A percentile compares a stretch with the other conserved stretches of the same genome.
phyloP scores from a whole-genome alignment of 2,113 vertebrate genomes.

The Ptilonorhynchus violaceus region DNA sequence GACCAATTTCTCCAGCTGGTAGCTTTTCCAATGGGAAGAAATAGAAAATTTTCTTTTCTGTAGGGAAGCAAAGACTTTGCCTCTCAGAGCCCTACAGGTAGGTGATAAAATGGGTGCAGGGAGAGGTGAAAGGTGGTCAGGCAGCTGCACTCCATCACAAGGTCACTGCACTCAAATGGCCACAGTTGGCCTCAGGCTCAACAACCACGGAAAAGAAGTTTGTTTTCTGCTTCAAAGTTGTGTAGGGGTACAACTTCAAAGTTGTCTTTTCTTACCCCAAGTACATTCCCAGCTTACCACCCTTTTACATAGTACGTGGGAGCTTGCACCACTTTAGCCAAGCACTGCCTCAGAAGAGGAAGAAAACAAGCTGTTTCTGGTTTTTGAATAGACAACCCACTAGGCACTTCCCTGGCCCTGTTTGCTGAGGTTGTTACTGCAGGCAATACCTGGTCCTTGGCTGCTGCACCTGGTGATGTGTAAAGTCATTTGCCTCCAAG shows the following conservation, averaged over 20 bases:
- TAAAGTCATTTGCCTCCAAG: not conserved
- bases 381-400: not conserved
- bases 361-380: not conserved
- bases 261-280: not conserved
- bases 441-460: not conserved
- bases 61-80: not conserved
- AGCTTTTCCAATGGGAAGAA: not conserved
- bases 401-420: fast-evolving
- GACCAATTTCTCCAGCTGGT: not conserved
- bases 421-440: not conserved
- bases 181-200: fast-evolving
- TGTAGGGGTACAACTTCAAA: not conserved
- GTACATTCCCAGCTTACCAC: not conserved
- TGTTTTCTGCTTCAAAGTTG: not conserved
- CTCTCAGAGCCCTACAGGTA: not conserved
- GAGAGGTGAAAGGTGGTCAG: not conserved
- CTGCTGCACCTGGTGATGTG: not conserved
- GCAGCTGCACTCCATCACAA: not conserved
- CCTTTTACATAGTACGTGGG: fast-evolving
- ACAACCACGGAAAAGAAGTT: not conserved
- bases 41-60: not conserved
- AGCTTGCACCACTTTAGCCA: not conserved
- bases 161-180: fast-evolving
- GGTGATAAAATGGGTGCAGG: not conserved
- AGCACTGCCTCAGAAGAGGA: not conserved